These are phyloP conservation scores for Marcusenius ussheri DNA, from an alignment of 2,113 vertebrate genomes.

Conservation along the genomic window DNA sequence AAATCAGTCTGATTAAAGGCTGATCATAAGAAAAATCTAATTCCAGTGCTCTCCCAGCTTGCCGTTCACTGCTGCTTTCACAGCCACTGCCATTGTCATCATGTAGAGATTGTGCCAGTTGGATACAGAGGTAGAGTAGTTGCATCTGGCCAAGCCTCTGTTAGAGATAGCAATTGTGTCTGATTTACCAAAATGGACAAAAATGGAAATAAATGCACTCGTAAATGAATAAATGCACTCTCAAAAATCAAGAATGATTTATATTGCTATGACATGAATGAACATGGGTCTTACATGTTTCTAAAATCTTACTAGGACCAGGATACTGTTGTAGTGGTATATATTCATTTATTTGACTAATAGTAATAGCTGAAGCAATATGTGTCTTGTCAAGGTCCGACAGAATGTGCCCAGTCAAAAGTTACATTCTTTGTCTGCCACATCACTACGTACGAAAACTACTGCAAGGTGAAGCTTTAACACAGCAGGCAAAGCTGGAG, in stretches of 20 bases:
- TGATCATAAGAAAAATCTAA: not conserved
- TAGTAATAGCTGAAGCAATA: not conserved
- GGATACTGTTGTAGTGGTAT: not conserved
- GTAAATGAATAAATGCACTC: not conserved
- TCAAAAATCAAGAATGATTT: not conserved
- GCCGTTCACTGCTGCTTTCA: not conserved
- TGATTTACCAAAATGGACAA: not conserved
- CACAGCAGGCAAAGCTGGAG: not conserved
- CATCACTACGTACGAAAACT: not conserved
- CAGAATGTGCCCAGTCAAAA: not conserved
- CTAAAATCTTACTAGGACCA: not conserved
- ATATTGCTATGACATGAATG: not conserved
- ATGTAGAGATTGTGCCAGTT: not conserved
- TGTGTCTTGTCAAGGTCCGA: not conserved
- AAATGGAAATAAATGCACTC: not conserved
- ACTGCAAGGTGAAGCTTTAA: not conserved
- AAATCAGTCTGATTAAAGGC: not conserved
- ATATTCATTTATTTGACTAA: not conserved
- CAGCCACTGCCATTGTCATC: not conserved
- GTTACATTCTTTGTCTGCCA: not conserved
- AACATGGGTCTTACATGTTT: not conserved
- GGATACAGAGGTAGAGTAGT: not conserved
- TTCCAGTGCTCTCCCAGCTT: not conserved
- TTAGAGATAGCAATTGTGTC: not conserved
- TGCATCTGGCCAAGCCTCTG: not conserved